These are phyloP conservation scores for Coremacera marginata DNA, from an alignment of 2,888 invertebrate species.

Conservation along the genomic window DNA sequence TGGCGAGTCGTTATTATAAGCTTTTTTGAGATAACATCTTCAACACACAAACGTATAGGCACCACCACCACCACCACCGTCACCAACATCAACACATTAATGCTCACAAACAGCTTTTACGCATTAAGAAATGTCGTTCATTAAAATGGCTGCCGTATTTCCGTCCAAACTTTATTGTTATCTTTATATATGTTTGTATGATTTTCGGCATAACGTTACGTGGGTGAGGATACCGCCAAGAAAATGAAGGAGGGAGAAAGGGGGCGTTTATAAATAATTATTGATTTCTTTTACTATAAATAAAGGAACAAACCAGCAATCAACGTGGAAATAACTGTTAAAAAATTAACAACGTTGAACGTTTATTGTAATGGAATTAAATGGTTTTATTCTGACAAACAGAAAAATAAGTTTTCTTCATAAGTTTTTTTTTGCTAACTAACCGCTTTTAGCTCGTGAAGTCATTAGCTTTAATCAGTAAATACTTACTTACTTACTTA, in stretches of 20 bases:
- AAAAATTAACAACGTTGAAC: not conserved
- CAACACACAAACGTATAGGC: not conserved
- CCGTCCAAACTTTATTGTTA: not conserved
- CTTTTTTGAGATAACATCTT: slow-evolving; percentile 14
- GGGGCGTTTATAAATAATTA: not conserved
- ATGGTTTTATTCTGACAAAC: too few species aligned
- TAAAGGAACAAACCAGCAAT: not conserved
- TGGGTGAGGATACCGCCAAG: not conserved
- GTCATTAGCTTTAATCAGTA: too few species aligned
- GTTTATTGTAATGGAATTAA: too few species aligned
- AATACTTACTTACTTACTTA: too few species aligned
- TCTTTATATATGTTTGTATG: not conserved
- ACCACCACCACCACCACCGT: too few species aligned
- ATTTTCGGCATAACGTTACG: not conserved
- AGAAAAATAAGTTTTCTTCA: too few species aligned
- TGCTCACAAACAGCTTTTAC: not conserved
- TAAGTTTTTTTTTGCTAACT: too few species aligned
- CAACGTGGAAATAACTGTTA: not conserved
- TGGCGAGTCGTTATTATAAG: not conserved
- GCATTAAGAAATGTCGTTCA: not conserved
- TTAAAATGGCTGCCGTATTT: slow-evolving; percentile 10
- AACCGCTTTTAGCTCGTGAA: too few species aligned
- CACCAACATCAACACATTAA: not conserved
- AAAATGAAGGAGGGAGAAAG: not conserved
- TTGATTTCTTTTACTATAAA: not conserved